These are phyloP conservation scores for Megalops atlanticus DNA, from an alignment of 2,113 vertebrate species.

Conservation along the genomic window DNA sequence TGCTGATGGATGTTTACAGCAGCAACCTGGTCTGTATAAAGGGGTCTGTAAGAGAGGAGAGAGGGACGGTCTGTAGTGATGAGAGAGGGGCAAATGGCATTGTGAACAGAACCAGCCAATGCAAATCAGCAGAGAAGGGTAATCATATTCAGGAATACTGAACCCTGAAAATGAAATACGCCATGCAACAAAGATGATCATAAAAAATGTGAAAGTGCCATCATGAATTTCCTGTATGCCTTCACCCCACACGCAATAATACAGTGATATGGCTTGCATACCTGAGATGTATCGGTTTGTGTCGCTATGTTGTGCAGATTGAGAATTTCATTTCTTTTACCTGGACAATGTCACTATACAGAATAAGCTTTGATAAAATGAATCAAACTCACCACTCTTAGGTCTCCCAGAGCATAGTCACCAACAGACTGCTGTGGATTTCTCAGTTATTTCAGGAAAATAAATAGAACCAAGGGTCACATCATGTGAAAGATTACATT, in stretches of 20 bases:
- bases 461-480: neutral
- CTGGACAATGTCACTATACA: slow-evolving; percentile 2
- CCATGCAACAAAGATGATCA: too few species aligned
- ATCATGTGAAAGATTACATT: neutral
- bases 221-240: neutral
- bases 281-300: neutral
- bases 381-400: neutral
- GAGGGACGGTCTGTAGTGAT: neutral
- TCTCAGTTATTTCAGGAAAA: neutral
- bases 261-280: neutral
- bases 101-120: neutral
- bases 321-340: neutral
- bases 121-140: neutral
- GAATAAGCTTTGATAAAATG: slow-evolving; percentile 1
- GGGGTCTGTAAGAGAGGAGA: neutral
- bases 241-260: neutral
- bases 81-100: neutral
- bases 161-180: too few species aligned
- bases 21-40: too few species aligned
- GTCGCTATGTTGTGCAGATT: neutral
- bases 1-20: neutral
- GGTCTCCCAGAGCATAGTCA: neutral
- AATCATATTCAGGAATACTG: neutral
- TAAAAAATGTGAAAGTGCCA: neutral
- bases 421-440: neutral